Conservation (phyloP, 2,797 vertebrate species). For the Dendrocincla fuliginosa region DNA sequence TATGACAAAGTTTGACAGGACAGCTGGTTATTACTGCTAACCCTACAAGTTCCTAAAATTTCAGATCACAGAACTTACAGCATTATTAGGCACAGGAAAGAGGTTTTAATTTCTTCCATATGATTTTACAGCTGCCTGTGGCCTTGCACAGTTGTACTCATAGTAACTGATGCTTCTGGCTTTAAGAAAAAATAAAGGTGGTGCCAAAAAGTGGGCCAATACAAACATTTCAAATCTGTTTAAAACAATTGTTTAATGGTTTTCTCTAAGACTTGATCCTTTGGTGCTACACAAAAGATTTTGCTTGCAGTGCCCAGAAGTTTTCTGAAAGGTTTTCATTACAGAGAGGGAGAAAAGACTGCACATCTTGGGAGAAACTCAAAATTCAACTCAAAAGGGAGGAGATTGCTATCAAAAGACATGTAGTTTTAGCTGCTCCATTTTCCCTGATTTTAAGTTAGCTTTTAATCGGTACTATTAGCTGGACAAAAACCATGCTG, state of each 20-base stretch:
- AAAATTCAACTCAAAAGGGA: not conserved
- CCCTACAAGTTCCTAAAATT: not conserved
- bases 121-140: not conserved
- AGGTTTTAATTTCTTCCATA: not conserved
- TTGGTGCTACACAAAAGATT: not conserved
- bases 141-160: not conserved
- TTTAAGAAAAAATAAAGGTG: not conserved
- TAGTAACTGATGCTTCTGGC: not conserved
- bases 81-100: not conserved
- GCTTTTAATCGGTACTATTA: not conserved
- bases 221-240: not conserved
- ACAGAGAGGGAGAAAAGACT: not conserved
- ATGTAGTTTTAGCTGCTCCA: not conserved
- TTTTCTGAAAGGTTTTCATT: not conserved
- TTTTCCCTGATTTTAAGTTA: not conserved
- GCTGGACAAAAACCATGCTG: not conserved
- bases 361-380: not conserved
- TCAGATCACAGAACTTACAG: not conserved
- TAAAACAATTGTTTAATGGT: not conserved
- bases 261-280: not conserved
- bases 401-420: not conserved
- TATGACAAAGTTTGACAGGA: not conserved
- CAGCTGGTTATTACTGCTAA: not conserved
- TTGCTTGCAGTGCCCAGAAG: not conserved
- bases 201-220: not conserved